Base-by-base conservation (phyloP, 2,888 invertebrate genomes). In the Steromphala cineraria region DNA sequence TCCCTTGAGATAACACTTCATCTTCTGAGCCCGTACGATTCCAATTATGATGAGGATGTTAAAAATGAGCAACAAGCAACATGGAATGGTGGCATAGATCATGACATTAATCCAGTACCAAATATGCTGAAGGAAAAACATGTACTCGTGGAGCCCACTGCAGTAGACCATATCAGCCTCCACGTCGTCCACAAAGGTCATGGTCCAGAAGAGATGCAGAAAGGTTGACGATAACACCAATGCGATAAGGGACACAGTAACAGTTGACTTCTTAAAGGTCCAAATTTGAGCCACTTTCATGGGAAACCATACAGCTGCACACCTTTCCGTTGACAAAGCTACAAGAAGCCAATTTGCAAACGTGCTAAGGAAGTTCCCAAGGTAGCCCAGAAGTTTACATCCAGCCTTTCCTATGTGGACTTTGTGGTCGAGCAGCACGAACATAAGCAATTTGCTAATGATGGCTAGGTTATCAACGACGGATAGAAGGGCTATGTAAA, bases 261-360 rank as follows among this genome's bases (percentile, higher is more conserved):
- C 36, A n/a, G 71, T 24, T 7, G 79, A 79, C 53, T 71, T 79
- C 36, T 67, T 79, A 19, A 79, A 71, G 2, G 67, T 79, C 79
- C 79, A 79, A 17, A 52, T 67, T 40, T 71, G 67, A 19, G 71
- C 79, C n/a, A 79, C 53, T 15, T 79, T 67, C 4, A 79, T 53
- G 5, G 79, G 79, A 31, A 67, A 79, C 79, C 79, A 79, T n/a
- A 79, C 79, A 10, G 79, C 71, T n/a, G 53, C 79, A 53, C 40
- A 75, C 24, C 75, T 19, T 67, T 85, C 85, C 7, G 80, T 67
- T 52, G 83, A 83, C 75, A 85, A 81, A 19, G 82, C 75, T 4
- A 83, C 79, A 19, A 85, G 80, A 21, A 85, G 62, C 85, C 85
- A 85, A 80, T 83, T 83, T 15, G 83, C 80, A 62, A 81, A 78